These are phyloP conservation scores for Scophthalmus maximus DNA, from an alignment of 2,113 vertebrate genomes.

Conservation along the genomic window DNA sequence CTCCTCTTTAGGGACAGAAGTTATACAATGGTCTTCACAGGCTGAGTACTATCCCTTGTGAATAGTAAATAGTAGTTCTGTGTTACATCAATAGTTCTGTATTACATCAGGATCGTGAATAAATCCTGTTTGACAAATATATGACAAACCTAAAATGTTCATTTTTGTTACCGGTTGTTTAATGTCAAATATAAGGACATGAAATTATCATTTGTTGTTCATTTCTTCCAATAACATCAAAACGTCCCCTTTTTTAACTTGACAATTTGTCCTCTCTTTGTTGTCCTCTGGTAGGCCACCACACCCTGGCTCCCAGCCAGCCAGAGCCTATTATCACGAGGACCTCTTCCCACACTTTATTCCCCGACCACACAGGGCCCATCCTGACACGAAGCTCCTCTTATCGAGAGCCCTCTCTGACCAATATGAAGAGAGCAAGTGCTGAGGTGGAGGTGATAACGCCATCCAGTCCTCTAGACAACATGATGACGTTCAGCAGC, in stretches of 20 bases:
- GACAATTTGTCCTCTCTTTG: neutral
- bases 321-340: slow-evolving; percentile 84
- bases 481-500: slow-evolving; percentile 98
- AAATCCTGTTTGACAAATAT: no score
- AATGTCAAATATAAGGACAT: no score
- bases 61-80: no score
- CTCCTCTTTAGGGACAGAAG: no score
- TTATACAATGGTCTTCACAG: no score
- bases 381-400: slow-evolving; percentile 85
- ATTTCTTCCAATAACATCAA: no score
- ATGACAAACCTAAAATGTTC: no score
- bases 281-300: slow-evolving; percentile 69
- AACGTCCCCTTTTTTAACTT: neutral
- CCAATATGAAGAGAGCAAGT: slow-evolving; percentile 91
- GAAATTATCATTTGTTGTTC: no score
- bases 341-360: slow-evolving; percentile 65
- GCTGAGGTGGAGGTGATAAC: slow-evolving; percentile 95
- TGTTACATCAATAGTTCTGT: no score
- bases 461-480: slow-evolving; percentile 93
- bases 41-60: no score
- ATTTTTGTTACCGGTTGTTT: no score
- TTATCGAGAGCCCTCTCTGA: slow-evolving; percentile 84
- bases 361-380: slow-evolving; percentile 50
- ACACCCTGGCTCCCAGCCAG: slow-evolving; percentile 82
- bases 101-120: no score